Evolutionary conservation across 2,113 vertebrate species (phyloP).

Genomic region (Formicarius rufipectus): DNA sequence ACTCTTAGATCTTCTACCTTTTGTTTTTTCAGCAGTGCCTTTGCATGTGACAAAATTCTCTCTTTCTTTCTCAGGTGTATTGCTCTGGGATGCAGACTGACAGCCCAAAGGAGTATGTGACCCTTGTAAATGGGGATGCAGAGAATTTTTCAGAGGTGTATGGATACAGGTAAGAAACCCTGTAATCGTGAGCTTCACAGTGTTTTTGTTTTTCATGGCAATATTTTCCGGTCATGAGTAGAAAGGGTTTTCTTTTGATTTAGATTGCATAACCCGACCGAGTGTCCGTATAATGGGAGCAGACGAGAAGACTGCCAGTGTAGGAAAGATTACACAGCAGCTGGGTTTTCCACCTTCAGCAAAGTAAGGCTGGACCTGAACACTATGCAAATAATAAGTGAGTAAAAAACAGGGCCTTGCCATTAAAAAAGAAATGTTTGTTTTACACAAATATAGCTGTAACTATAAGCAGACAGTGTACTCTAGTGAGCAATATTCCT

Average conservation of each 20-base stretch:
- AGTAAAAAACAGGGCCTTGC: constrained; percentile 69
- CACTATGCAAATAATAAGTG: constrained; percentile 93
- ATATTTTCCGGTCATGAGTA: constrained; percentile 28
- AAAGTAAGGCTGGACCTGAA: constrained; percentile 90
- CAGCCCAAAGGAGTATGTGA: constrained; percentile 89
- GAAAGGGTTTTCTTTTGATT: constrained; percentile 52
- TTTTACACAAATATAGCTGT: background rate
- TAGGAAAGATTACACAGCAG: constrained; percentile 88
- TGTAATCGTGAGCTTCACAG: background rate
- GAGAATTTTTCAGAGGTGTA: constrained; percentile 98
- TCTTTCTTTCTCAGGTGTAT: constrained; percentile 82
- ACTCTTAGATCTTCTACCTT: background rate
- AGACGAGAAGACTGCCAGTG: constrained; percentile 89
- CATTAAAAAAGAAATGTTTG: constrained; percentile 6
- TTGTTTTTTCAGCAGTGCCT: background rate
- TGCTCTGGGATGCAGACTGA: constrained; percentile 92
- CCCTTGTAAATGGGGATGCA: constrained; percentile 82
- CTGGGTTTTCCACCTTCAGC: constrained; percentile 90
- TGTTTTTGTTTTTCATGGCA: background rate
- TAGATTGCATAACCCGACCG: constrained; percentile 92
- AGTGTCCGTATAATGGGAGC: constrained; percentile 91
- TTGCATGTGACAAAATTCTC: background rate
- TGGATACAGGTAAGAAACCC: constrained; percentile 86
- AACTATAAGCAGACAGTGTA: background rate
- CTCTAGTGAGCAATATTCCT: background rate